Conservation (phyloP, 2,113 vertebrate species). For the Oryzias melastigma region DNA sequence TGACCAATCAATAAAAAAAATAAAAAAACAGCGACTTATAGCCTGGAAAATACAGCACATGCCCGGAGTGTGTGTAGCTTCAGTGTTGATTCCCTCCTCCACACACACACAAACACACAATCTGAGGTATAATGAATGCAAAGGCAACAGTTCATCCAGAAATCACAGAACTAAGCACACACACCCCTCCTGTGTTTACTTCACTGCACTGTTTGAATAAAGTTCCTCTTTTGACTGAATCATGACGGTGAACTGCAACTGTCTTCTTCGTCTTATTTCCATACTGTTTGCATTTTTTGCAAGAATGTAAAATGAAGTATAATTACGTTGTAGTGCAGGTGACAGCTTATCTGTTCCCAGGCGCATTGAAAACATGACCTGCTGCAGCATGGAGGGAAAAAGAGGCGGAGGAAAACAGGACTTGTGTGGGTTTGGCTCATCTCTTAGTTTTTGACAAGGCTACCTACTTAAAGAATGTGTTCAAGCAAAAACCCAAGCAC, state of each 20-base stretch:
- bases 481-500: slow-evolving; percentile 45
- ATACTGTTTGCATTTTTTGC: slow-evolving; percentile 56
- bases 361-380: slow-evolving; percentile 43
- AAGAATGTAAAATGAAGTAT: slow-evolving; percentile 66
- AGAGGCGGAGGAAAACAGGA: slow-evolving; percentile 14
- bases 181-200: slow-evolving; percentile 20
- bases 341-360: slow-evolving; percentile 67
- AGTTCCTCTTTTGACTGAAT: slow-evolving; percentile 49
- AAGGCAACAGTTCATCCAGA: slow-evolving; percentile 10
- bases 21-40: too few species aligned
- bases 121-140: not conserved
- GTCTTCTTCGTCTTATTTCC: slow-evolving; percentile 58
- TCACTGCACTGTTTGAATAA: slow-evolving; percentile 23
- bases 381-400: slow-evolving; percentile 14
- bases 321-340: slow-evolving; percentile 65
- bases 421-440: slow-evolving; percentile 59
- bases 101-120: too few species aligned
- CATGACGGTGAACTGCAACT: slow-evolving; percentile 54
- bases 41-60: too few species aligned
- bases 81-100: too few species aligned
- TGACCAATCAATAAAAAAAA: too few species aligned
- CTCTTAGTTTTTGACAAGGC: slow-evolving; percentile 60
- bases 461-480: slow-evolving; percentile 50
- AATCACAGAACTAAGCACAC: slow-evolving; percentile 20
- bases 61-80: too few species aligned